phyloP scores from a whole-genome alignment of 92 coral and sea anemone genomes.

The Parazoanthus atlanticus region DNA sequence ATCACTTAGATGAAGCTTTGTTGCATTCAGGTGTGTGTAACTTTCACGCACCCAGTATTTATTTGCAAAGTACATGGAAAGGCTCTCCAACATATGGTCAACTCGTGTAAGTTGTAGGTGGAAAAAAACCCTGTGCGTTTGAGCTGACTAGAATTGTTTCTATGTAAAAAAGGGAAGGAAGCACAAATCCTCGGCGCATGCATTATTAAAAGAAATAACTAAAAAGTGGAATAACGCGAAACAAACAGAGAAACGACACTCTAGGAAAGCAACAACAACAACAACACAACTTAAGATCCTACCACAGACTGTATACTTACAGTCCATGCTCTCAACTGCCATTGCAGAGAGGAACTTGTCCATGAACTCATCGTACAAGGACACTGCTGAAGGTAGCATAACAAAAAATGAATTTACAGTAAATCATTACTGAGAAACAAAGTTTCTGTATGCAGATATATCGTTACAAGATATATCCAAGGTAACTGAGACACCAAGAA shows the following conservation, averaged over 20 bases:
- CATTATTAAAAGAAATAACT: neutral
- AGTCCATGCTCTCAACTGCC: neutral
- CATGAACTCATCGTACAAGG: constrained; percentile 28
- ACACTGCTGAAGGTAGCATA: neutral
- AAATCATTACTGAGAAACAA: neutral
- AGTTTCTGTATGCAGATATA: neutral
- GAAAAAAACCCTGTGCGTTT: too few species aligned
- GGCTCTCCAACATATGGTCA: too few species aligned
- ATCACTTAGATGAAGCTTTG: too few species aligned
- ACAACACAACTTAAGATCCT: neutral
- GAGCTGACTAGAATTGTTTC: too few species aligned
- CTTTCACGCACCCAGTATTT: too few species aligned
- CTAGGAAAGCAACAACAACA: too few species aligned
- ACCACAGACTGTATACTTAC: constrained; percentile 5
- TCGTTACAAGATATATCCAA: neutral
- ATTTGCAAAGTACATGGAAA: too few species aligned
- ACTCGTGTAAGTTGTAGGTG: too few species aligned
- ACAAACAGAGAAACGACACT: neutral
- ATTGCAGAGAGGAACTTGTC: constrained; percentile 24
- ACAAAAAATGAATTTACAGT: neutral
- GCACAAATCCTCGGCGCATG: too few species aligned
- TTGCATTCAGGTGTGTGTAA: too few species aligned
- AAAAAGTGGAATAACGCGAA: constrained; percentile 6
- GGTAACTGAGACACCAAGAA: too few species aligned
- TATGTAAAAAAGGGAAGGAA: too few species aligned